Evolutionary conservation across 2,113 vertebrate species (phyloP).

Genomic region (Vidua macroura): DNA sequence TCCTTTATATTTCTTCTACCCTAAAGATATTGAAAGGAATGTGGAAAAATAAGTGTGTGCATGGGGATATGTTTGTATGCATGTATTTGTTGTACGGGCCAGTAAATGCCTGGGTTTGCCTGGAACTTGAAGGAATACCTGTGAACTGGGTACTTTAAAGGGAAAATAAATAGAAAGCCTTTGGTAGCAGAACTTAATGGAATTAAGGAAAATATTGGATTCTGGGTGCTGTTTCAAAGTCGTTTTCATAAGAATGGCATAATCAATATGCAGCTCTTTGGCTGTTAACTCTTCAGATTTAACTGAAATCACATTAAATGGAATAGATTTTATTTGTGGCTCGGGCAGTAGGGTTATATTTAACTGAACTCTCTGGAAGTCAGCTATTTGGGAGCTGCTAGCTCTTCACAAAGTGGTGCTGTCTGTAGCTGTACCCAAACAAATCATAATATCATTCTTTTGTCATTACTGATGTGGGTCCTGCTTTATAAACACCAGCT

Average conservation of each 20-base stretch:
- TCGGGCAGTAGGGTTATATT: not conserved
- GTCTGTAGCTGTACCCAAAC: not conserved
- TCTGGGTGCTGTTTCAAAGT: not conserved
- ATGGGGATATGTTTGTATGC: not conserved
- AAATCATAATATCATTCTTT: not conserved
- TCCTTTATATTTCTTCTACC: not conserved
- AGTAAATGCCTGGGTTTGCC: not conserved
- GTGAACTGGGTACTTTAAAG: not conserved
- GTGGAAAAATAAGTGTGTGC: not conserved
- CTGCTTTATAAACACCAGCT: not conserved
- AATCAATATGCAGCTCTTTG: conserved; percentile 48
- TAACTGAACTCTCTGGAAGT: conserved; percentile 23
- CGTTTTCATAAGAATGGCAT: not conserved
- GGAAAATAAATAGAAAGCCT: not conserved
- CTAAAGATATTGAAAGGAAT: not conserved
- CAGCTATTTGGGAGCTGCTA: conserved; percentile 12
- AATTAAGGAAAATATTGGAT: not conserved
- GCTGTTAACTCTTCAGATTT: conserved; percentile 27
- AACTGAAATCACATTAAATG: conserved; percentile 40
- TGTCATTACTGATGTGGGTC: not conserved
- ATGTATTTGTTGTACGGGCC: not conserved
- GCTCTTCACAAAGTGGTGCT: not conserved
- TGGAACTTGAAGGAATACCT: not conserved
- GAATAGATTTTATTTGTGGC: conserved; percentile 25
- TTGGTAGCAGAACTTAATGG: not conserved